Conservation (phyloP, 35 echinoderm and acorn worm species). For the Acanthaster planci region DNA sequence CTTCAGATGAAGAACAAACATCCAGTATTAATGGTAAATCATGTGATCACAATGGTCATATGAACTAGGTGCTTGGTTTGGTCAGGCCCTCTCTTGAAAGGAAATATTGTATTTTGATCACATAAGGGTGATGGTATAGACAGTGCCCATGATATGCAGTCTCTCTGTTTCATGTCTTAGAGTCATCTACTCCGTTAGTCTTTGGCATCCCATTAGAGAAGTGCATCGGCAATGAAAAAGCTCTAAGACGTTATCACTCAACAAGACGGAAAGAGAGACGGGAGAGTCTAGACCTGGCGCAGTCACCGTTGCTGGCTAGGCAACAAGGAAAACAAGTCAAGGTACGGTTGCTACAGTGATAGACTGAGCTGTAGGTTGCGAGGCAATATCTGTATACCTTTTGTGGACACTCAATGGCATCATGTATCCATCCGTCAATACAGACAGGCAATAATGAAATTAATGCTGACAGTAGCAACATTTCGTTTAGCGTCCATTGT, state of each 20-base stretch:
- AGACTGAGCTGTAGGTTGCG: no score
- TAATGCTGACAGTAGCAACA: no score
- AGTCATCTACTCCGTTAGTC: slow-evolving; percentile 36
- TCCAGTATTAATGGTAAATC: no score
- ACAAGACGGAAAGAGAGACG: slow-evolving; percentile 46
- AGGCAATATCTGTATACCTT: no score
- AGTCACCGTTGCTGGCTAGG: slow-evolving; percentile 23
- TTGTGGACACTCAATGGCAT: no score
- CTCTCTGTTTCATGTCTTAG: slow-evolving; percentile 21
- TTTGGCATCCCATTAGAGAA: slow-evolving; percentile 56
- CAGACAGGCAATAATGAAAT: no score
- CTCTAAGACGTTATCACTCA: slow-evolving; percentile 3
- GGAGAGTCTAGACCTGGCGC: slow-evolving; percentile 50
- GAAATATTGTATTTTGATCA: not conserved
- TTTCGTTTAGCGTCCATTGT: no score
- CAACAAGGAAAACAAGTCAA: slow-evolving; percentile 19
- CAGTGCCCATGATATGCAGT: not conserved
- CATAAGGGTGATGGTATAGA: not conserved
- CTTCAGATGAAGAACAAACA: no score
- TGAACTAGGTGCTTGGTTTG: not conserved
- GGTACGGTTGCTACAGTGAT: not conserved
- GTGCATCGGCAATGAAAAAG: slow-evolving; percentile 44
- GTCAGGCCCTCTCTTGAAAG: not conserved
- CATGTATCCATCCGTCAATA: no score
- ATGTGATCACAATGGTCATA: not conserved